phyloP scores from a whole-genome alignment of 2,113 vertebrate species.

The Rutilus rutilus region DNA sequence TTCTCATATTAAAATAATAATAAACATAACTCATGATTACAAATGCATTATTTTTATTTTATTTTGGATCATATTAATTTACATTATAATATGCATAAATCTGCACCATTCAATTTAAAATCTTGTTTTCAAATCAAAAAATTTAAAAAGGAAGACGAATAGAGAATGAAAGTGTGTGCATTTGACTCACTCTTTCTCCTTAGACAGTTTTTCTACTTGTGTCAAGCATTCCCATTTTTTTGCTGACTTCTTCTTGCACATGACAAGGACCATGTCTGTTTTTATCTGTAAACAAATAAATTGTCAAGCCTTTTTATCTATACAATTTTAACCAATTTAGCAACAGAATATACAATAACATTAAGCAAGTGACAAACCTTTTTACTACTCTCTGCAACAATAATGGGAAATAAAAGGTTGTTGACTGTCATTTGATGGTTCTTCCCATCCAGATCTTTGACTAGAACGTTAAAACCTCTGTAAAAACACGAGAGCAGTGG shows the following conservation, averaged over 20 bases:
- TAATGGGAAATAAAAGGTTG: slow-evolving; percentile 87
- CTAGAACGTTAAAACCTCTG: slow-evolving; percentile 91
- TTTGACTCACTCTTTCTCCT: slow-evolving; percentile 92
- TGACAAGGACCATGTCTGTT: slow-evolving; percentile 89
- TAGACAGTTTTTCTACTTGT: slow-evolving; percentile 90
- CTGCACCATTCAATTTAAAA: not conserved
- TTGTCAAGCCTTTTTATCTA: too few relatives aligned
- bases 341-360: not conserved
- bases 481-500: slow-evolving; percentile 24
- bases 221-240: slow-evolving; percentile 96
- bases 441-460: slow-evolving; percentile 91
- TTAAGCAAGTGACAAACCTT: slow-evolving; percentile 77
- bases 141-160: not conserved
- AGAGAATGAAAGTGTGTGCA: not conserved
- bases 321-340: not conserved
- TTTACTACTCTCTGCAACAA: slow-evolving; percentile 85
- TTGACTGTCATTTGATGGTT: slow-evolving; percentile 92
- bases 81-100: not conserved
- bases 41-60: too few relatives aligned
- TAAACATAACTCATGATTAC: not conserved
- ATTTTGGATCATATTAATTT: not conserved
- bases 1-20: not conserved
- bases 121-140: too few relatives aligned
- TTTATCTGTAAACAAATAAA: slow-evolving; percentile 80
- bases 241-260: slow-evolving; percentile 89